Base-by-base conservation (phyloP, 2,797 vertebrate genomes). In the Lagodon rhomboides region DNA sequence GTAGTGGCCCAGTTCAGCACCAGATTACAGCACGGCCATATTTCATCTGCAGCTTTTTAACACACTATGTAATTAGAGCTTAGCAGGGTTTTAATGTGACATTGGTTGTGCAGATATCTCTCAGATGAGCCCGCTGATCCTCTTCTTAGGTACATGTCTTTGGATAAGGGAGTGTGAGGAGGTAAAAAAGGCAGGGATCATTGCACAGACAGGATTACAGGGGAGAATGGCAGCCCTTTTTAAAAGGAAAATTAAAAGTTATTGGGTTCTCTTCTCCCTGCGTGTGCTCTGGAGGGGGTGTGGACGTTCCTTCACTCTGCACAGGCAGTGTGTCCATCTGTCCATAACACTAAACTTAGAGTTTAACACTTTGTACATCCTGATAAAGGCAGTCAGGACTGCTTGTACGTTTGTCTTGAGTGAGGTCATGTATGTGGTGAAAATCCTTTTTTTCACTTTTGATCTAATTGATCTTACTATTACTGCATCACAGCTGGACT, bases 11-110 rank as follows among this genome's bases (percentile, higher is more conserved):
- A 58, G 50, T 68, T 66, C 72, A 71, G 67, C 49, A 67, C 27
- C 59, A 78, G 77, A 84, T 87, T 74, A 79, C 78, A 60, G 54
- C 63, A 12, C 1, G 3, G 30, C 17, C 4, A 5, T 87, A 70
- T 86, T 80, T 84, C 54, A 77, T 77, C 73, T 66, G 54, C 34
- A 12, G 16, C 49, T 81, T 61, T 78, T 69, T 80, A 65, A 76
- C 82, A 81, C 82, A 79, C 68, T 64, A 27, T 84, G 75, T 88
- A 91, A 92, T 93, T 91, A 88, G 67, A 83, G 81, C 68, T 93
- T 88, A 89, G 82, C 74, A 2, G 85, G 74, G 77, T 85, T 89
- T 91, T 87, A 91, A 91, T 87, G 66, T 77, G 74, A 85, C 82
- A 85, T 66, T 83, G 77, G 74, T 68, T 46, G 16, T 43, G 66